Evolutionary conservation across 2,797 vertebrate genomes (phyloP).

Genomic region (Argya squamiceps): DNA sequence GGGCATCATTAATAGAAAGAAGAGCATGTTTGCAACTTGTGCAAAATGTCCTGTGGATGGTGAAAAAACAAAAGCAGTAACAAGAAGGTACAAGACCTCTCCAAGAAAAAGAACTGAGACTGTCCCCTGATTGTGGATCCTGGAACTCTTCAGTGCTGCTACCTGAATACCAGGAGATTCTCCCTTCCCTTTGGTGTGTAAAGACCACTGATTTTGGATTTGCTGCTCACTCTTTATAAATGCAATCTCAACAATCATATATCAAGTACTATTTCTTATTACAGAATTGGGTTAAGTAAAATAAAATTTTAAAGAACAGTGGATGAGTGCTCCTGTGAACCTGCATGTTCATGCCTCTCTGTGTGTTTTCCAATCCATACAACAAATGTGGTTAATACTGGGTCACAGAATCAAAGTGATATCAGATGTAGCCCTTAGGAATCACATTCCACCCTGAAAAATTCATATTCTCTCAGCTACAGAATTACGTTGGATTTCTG

Average conservation of each 20-base stretch:
- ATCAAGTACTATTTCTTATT: background rate
- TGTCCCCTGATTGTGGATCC: background rate
- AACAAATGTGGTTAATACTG: background rate
- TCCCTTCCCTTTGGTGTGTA: background rate
- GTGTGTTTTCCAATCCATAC: background rate
- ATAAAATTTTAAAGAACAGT: background rate
- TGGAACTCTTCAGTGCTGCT: background rate
- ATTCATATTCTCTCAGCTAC: background rate
- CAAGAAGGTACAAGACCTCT: background rate
- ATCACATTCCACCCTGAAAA: background rate
- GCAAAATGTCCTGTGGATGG: background rate
- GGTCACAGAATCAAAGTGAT: background rate
- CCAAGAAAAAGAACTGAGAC: background rate
- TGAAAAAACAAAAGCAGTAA: background rate
- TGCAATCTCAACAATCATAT: background rate
- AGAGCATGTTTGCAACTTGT: background rate
- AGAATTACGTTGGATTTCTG: background rate
- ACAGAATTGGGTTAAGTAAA: background rate
- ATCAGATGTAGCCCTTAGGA: background rate
- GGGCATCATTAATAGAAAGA: background rate
- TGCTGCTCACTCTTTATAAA: background rate
- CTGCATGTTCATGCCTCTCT: background rate
- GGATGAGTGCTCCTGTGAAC: background rate
- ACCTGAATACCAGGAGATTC: background rate
- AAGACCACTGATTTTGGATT: background rate